Evolutionary conservation across 2,113 vertebrate species (phyloP), one percentile per base, ranked within the genome.

Genomic region (Perca schrenkii): DNA sequence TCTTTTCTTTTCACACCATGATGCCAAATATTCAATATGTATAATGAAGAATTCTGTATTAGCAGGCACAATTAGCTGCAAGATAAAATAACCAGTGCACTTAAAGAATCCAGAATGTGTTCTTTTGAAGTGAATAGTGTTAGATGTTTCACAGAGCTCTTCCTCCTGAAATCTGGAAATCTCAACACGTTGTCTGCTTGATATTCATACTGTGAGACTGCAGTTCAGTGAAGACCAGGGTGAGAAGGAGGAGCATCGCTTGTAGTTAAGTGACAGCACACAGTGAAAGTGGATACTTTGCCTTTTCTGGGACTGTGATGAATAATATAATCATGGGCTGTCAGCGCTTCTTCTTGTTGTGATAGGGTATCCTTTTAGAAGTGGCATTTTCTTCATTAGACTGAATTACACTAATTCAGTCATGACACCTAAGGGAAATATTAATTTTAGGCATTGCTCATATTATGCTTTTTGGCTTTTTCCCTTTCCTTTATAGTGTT

Each of bases 151-250:
- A 80, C 69, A 49, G 82, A 73, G 68, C 13, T 76, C 50, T 60
- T 82, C 64, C 63, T 80, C 50, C 79, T 88, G 73, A 74, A 75
- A 75, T 62, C 31, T 50, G 70, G 73, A 83, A 91, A 86, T 90
- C 80, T 91, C 87, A 81, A 83, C 83, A 79, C 50, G 58, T 85
- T 82, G 74, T 90, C 76, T 90, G 77, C 61, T 89, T 88, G 72
- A 79, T 90, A 67, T 89, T 91, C 71, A 71, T 34, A 16, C 75
- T 78, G 68, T 52, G 69, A 71, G 70, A 83, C 72, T 85, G 82
- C 54, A 85, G 80, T 76, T 85, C 34, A 85, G 25, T 8, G 65
- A 67, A 91, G 63, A 64, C 66, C 15, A 72, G 71, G 87, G 77
- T 92, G 74, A 84, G 77, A 80, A 86, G 50, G 54, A 84, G 88